Conservation (phyloP, 2,888 invertebrate genomes). For the Vanessa cardui region DNA sequence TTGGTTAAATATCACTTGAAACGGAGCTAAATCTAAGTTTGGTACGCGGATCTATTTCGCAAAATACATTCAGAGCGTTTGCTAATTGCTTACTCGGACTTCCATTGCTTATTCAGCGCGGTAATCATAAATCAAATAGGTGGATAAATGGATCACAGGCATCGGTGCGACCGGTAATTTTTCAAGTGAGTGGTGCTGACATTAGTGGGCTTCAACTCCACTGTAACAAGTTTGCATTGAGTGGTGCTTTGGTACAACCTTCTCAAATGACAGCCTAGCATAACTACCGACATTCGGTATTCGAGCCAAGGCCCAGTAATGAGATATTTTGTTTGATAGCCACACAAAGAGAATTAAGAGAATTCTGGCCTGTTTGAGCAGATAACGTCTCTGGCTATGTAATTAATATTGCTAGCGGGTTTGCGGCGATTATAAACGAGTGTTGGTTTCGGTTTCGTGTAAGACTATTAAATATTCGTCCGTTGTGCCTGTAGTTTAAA, state of each 20-base stretch:
- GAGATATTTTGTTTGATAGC: conserved; percentile 76
- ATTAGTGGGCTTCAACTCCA: conserved; percentile 48
- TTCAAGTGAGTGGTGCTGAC: conserved; percentile 54
- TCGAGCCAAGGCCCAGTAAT: conserved; percentile 80
- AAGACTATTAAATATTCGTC: conserved; percentile 24
- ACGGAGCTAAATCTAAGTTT: conserved; percentile 16
- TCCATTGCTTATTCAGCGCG: conserved; percentile 36
- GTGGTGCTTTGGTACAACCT: conserved; percentile 71
- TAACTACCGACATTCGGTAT: conserved; percentile 79
- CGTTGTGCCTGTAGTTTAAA: conserved; percentile 15
- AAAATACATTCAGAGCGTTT: conserved; percentile 35
- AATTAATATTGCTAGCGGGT: conserved; percentile 50
- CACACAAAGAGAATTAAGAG: conserved; percentile 66
- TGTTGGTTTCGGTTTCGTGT: conserved; percentile 26
- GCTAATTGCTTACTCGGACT: conserved; percentile 28
- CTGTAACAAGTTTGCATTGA: conserved; percentile 78
- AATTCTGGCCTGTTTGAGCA: conserved; percentile 57
- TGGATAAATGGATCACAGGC: conserved; percentile 51
- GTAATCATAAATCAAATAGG: conserved; percentile 46
- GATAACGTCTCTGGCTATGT: conserved; percentile 55
- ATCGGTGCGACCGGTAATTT: conserved; percentile 47
- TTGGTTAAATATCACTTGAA: conserved; percentile 20
- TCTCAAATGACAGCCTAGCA: conserved; percentile 78
- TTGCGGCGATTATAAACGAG: conserved; percentile 22
- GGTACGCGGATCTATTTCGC: conserved; percentile 28